phyloP scores from a whole-genome alignment of 2,888 invertebrate species.

The Aphidius colemani region DNA sequence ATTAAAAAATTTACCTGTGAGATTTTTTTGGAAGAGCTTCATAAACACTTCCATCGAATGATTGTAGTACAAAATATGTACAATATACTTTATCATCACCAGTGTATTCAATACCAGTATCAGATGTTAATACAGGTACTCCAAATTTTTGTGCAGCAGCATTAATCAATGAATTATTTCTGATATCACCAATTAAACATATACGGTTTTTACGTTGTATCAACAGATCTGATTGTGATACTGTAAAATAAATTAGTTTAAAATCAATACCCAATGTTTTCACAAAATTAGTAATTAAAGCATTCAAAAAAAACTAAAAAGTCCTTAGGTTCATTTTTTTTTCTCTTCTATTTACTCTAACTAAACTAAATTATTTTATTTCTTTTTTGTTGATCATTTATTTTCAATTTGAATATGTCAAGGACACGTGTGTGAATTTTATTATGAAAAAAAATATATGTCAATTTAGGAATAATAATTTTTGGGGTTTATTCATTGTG shows the following conservation, averaged over 20 bases:
- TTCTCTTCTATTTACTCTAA: conserved; percentile 31
- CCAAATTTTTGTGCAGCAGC: conserved; percentile 68
- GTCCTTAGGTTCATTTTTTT: conserved; percentile 25
- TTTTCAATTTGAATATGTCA: conserved; percentile 36
- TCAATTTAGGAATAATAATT: conserved; percentile 2
- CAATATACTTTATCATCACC: conserved; percentile 66
- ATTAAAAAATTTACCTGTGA: conserved; percentile 51
- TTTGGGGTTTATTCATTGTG: conserved; percentile 6
- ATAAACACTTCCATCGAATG: conserved; percentile 75
- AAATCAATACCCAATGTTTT: neutral
- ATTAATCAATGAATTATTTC: conserved; percentile 63
- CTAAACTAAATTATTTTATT: conserved; percentile 40
- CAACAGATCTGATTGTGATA: conserved; percentile 49
- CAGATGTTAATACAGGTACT: conserved; percentile 68
- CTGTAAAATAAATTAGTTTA: conserved; percentile 3
- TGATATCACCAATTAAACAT: conserved; percentile 68
- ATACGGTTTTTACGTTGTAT: conserved; percentile 65
- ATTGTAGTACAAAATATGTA: conserved; percentile 74
- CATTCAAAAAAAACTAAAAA: conserved; percentile 1
- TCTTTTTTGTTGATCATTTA: neutral
- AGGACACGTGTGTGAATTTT: conserved; percentile 34
- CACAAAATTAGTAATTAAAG: no score
- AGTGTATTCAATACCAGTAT: conserved; percentile 66
- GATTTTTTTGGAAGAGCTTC: conserved; percentile 69
- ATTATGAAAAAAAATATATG: neutral